Percentiles rank a stretch among this genome's conserved stretches.
Conservation (phyloP, 2,888 invertebrate genomes). For the Caenorhabditis sp. region DNA sequence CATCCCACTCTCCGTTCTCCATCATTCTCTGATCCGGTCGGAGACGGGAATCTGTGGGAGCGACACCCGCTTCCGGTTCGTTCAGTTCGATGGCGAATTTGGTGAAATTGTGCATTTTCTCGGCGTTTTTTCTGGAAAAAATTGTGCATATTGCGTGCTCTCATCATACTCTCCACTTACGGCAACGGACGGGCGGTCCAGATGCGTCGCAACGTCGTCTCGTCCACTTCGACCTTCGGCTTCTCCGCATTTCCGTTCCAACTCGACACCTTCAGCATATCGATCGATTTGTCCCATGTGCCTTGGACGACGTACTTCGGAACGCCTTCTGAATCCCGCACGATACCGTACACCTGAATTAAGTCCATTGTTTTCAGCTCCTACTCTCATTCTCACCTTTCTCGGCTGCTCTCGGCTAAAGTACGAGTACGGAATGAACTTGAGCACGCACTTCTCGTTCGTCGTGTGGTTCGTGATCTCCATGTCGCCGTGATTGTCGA, state of each 20-base stretch:
- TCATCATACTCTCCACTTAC: conserved; percentile 66
- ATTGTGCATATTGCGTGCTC: not conserved
- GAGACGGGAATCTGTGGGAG: conserved; percentile 92
- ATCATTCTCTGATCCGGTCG: conserved; percentile 97
- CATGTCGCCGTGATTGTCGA: conserved; percentile 99
- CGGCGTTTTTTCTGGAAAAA: conserved; percentile 83
- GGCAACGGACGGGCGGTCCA: conserved; percentile 89
- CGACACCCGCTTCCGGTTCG: conserved; percentile 91
- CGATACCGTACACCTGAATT: conserved; percentile 85
- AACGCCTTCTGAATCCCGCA: conserved; percentile 82
- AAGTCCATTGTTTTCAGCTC: not conserved
- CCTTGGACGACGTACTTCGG: conserved; percentile 86
- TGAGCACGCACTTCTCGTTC: conserved; percentile 94
- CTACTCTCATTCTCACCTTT: conserved; percentile 82
- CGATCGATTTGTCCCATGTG: conserved; percentile 94
- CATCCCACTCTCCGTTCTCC: conserved; percentile 89
- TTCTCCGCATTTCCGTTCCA: conserved; percentile 82
- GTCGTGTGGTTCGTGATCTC: conserved; percentile 91
- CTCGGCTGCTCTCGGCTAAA: conserved; percentile 96
- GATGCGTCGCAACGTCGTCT: conserved; percentile 84
- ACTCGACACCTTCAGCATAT: conserved; percentile 81
- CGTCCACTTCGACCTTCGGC: conserved; percentile 90
- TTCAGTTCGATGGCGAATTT: conserved; percentile 95
- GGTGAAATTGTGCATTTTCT: conserved; percentile 93
- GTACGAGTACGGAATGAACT: conserved; percentile 98